Evolutionary conservation across 2,797 vertebrate species (phyloP).

Genomic region (Mionectes olivaceus): DNA sequence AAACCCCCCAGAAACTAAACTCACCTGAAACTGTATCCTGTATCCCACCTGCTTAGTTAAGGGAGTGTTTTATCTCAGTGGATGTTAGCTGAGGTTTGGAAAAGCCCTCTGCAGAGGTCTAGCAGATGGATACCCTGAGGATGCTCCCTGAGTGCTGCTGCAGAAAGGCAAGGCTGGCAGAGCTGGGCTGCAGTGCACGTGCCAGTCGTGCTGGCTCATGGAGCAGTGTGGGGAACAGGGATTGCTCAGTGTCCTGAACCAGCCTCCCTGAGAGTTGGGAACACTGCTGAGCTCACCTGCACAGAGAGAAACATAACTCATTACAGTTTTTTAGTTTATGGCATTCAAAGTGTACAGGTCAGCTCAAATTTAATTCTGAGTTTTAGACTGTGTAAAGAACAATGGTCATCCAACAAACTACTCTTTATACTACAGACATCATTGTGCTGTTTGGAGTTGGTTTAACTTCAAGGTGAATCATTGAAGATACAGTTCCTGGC

Average conservation of each 20-base stretch:
- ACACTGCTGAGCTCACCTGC: not conserved
- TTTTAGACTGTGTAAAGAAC: not conserved
- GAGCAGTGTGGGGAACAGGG: not conserved
- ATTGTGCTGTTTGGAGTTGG: not conserved
- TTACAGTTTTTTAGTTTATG: not conserved
- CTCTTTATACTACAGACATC: not conserved
- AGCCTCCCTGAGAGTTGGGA: not conserved
- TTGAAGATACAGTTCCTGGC: not conserved
- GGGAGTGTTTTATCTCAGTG: not conserved
- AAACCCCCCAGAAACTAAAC: not conserved
- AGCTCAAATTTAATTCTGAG: not conserved
- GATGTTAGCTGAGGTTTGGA: not conserved
- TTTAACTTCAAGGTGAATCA: not conserved
- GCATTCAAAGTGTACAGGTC: not conserved
- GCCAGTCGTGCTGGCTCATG: not conserved
- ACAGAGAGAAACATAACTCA: not conserved
- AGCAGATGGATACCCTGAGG: no score
- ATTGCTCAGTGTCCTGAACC: not conserved
- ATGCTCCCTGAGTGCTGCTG: not conserved
- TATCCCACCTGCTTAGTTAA: not conserved
- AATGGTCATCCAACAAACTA: not conserved
- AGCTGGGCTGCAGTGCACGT: fast-evolving
- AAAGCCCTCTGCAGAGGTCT: not conserved
- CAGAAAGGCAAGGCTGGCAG: not conserved
- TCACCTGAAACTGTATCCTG: not conserved